These are phyloP conservation scores for Dilophus febrilis DNA, from an alignment of 2,888 invertebrate genomes.

Conservation along the genomic window DNA sequence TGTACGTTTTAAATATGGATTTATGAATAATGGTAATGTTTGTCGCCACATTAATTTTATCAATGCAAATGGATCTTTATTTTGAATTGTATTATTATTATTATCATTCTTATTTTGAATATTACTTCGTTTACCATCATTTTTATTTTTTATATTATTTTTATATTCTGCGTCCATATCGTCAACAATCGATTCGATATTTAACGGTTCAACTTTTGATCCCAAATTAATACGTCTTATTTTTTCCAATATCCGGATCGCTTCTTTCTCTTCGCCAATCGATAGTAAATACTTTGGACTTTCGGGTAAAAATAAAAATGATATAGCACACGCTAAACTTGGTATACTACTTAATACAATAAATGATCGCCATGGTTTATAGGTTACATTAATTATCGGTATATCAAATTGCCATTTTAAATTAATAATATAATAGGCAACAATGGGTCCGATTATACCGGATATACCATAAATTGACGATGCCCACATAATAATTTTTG, in stretches of 20 bases:
- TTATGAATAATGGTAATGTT: constrained; percentile 22
- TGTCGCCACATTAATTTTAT: constrained; percentile 22
- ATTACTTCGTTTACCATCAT: no score
- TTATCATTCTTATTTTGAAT: no score
- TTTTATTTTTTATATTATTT: no score
- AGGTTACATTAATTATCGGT: constrained; percentile 4
- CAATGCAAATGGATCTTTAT: constrained; percentile 9
- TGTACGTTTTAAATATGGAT: constrained; percentile 18
- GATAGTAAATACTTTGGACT: constrained; percentile 12
- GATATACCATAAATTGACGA: constrained; percentile 11
- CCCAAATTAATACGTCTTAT: no score
- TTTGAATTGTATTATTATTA: no score
- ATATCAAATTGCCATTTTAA: constrained; percentile 9
- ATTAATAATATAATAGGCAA: constrained; percentile 12
- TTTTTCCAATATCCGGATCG: constrained; percentile 3
- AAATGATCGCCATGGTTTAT: constrained; percentile 13
- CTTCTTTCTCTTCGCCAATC: constrained; percentile 6
- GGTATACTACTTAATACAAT: constrained; percentile 10
- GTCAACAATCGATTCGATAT: no score
- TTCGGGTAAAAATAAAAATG: constrained; percentile 11
- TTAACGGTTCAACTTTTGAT: no score
- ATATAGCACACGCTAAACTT: constrained; percentile 8
- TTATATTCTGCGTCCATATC: no score
- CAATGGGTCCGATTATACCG: constrained; percentile 10
- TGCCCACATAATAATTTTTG: constrained; percentile 17